Percentiles rank a stretch among this genome's conserved stretches.
Conservation (phyloP, 2,797 vertebrate species). For the Todus mexicanus region DNA sequence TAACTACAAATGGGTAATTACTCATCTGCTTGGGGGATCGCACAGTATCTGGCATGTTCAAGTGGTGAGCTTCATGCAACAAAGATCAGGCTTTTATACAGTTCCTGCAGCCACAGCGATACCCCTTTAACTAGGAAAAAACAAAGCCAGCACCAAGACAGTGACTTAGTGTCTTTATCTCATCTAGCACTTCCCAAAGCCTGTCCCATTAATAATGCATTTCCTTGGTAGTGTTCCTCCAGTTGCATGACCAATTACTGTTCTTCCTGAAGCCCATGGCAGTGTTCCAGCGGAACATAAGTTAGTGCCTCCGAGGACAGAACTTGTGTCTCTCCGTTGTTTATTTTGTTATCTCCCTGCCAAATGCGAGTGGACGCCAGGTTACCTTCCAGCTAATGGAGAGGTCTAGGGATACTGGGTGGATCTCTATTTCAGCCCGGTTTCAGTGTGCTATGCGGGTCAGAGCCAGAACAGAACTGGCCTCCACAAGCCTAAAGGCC, state of each 20-base stretch:
- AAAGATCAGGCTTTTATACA: neutral
- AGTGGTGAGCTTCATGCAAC: neutral
- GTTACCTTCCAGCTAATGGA: neutral
- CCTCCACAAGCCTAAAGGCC: neutral
- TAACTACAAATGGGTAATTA: neutral
- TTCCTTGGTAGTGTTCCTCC: neutral
- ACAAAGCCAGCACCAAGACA: neutral
- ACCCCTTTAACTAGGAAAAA: neutral
- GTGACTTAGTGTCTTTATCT: neutral
- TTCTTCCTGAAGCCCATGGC: neutral
- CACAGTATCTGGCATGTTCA: neutral
- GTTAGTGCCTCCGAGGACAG: neutral
- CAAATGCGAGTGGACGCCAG: neutral
- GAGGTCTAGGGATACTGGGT: neutral
- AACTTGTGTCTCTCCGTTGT: neutral
- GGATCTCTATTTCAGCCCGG: neutral
- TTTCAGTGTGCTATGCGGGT: rapidly evolving
- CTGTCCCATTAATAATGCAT: neutral
- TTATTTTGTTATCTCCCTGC: neutral
- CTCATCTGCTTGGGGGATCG: neutral
- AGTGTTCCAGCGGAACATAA: neutral
- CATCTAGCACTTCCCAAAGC: neutral
- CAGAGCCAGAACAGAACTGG: neutral
- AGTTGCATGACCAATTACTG: slow-evolving; percentile 8
- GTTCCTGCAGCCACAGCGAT: neutral